A percentile compares a stretch with the other conserved stretches of the same genome.
Evolutionary conservation across 2,888 invertebrate species (phyloP).

Genomic region (Iphiclides podalirius): DNA sequence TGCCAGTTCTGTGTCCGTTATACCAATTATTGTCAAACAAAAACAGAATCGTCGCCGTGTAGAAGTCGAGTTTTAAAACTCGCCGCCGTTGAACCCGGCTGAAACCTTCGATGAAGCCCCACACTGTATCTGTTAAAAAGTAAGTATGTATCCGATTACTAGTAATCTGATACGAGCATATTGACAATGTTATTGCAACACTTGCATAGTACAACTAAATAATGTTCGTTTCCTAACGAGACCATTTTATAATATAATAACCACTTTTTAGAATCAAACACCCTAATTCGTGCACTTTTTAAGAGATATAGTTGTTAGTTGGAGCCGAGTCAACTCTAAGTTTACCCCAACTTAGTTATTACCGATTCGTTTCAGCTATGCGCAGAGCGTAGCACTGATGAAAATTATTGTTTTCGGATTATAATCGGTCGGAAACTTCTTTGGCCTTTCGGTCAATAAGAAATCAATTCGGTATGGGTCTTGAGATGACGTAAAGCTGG

Average conservation of each 20-base stretch:
- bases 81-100: constrained; percentile 21
- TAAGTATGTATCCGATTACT: constrained; percentile 42
- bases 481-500: constrained; percentile 52
- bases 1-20: constrained; percentile 34
- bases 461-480: constrained; percentile 57
- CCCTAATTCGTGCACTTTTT: too few species aligned
- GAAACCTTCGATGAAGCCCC: constrained; percentile 44
- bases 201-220: constrained; percentile 16
- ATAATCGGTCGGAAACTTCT: constrained; percentile 11
- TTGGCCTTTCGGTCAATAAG: constrained; percentile 27
- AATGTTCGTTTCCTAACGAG: neutral
- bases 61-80: constrained; percentile 34
- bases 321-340: neutral
- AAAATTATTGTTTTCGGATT: constrained; percentile 13
- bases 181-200: constrained; percentile 13
- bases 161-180: constrained; percentile 29
- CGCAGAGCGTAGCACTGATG: constrained; percentile 1
- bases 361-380: constrained; percentile 13
- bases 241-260: too few species aligned
- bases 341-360: constrained; percentile 2
- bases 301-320: neutral
- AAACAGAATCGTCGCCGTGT: constrained; percentile 21
- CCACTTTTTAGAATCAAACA: too few species aligned
- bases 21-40: constrained; percentile 39
- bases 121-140: constrained; percentile 39